These are phyloP conservation scores for Gorsachius goisagi DNA, from an alignment of 2,113 vertebrate species.

Conservation along the genomic window DNA sequence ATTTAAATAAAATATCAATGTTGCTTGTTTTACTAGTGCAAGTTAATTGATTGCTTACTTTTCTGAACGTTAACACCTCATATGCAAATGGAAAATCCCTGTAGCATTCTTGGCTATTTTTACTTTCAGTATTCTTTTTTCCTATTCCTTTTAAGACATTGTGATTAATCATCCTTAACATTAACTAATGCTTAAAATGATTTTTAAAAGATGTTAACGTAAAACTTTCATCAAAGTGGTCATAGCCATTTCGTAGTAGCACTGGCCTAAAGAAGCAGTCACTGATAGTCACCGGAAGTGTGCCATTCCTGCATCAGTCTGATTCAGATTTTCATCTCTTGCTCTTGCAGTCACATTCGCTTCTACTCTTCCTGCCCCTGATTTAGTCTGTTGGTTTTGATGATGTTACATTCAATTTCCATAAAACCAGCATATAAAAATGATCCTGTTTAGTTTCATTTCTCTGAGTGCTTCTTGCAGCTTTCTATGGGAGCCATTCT, in stretches of 20 bases:
- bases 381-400: background rate
- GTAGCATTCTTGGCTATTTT: background rate
- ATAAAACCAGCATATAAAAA: background rate
- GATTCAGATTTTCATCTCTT: background rate
- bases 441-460: background rate
- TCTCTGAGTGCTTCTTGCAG: background rate
- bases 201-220: background rate
- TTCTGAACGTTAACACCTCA: background rate
- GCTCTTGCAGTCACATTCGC: background rate
- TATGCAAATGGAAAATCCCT: background rate
- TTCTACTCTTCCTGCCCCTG: background rate
- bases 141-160: background rate
- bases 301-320: background rate
- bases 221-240: conserved; percentile 11
- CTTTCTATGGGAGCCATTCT: background rate
- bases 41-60: background rate
- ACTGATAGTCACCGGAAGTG: background rate
- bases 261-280: background rate
- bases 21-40: background rate
- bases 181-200: background rate
- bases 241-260: background rate
- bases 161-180: background rate
- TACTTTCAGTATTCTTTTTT: background rate
- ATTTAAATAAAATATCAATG: background rate
- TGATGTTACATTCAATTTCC: background rate